A percentile compares a stretch with the other conserved stretches of the same genome.
phyloP scores from a whole-genome alignment of 2,888 invertebrate species.

The Alviniconcha strummeri region DNA sequence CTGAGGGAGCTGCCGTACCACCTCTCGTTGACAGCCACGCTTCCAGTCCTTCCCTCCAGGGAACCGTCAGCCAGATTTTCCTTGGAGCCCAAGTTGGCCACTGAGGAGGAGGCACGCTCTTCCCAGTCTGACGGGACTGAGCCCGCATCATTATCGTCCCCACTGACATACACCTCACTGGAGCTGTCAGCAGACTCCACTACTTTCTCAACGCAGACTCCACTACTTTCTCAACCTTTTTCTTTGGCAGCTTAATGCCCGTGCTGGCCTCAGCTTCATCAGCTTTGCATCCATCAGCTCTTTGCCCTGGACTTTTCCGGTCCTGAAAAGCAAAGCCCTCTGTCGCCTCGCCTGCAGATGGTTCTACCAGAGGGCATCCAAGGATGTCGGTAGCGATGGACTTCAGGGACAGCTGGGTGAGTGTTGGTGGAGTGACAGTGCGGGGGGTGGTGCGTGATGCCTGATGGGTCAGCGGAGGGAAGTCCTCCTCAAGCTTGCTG shows the following conservation, averaged over 20 bases:
- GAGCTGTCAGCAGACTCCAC: not conserved
- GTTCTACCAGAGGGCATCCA: not conserved
- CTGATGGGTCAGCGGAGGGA: not conserved
- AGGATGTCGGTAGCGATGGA: not conserved
- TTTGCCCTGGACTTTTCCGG: too few species aligned
- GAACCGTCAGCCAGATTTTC: too few species aligned
- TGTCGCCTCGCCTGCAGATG: too few species aligned
- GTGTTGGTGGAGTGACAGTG: not conserved
- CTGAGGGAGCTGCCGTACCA: too few species aligned
- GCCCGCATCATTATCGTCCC: not conserved
- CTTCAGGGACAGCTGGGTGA: not conserved
- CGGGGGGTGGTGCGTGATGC: too few species aligned
- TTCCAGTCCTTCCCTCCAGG: not conserved
- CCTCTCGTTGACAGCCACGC: not conserved
- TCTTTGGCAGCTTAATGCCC: too few species aligned
- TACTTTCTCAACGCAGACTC: not conserved
- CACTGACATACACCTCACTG: not conserved
- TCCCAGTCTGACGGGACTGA: slow-evolving; percentile 21
- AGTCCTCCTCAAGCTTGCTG: not conserved
- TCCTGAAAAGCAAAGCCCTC: too few species aligned
- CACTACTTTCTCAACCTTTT: not conserved
- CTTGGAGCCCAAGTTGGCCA: not conserved
- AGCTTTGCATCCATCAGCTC: too few species aligned
- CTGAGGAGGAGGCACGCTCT: not conserved
- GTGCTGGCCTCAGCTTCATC: too few species aligned